Conservation (phyloP, 2,113 vertebrate species). For the Holacanthus passer region DNA sequence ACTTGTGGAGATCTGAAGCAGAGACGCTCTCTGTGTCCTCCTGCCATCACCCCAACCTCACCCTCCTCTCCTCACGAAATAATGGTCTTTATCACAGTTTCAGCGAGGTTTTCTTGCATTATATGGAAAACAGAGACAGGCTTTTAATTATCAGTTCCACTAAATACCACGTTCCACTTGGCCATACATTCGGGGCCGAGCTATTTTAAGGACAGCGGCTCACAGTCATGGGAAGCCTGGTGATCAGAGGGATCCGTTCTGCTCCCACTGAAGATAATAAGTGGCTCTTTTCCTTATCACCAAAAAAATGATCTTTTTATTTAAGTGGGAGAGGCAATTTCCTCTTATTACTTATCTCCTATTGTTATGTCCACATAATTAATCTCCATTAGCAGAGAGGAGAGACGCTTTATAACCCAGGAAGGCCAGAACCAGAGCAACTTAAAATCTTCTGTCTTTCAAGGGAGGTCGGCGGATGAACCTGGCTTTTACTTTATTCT, state of each 20-base stretch:
- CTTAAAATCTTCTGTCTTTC: background rate
- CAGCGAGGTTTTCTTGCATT: slow-evolving; percentile 18
- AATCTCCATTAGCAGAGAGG: slow-evolving; percentile 52
- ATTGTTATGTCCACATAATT: slow-evolving; percentile 55
- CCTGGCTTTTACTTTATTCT: slow-evolving; percentile 1
- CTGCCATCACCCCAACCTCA: background rate
- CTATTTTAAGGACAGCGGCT: slow-evolving; percentile 41
- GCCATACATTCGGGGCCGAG: slow-evolving; percentile 17
- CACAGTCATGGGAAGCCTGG: slow-evolving; percentile 12
- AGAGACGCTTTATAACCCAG: slow-evolving; percentile 4
- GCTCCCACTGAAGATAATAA: slow-evolving; percentile 37
- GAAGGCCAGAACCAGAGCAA: slow-evolving; percentile 9
- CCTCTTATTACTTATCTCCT: slow-evolving; percentile 29
- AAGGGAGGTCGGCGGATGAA: slow-evolving; percentile 6
- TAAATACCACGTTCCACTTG: slow-evolving; percentile 14
- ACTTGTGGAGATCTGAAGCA: background rate
- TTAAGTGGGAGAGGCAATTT: slow-evolving; percentile 29
- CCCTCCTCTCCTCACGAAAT: slow-evolving; percentile 22
- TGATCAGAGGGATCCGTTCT: slow-evolving; percentile 36
- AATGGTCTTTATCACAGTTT: slow-evolving; percentile 53
- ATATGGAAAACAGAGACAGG: slow-evolving; percentile 30
- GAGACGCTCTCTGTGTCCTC: background rate
- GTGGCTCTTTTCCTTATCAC: slow-evolving; percentile 28
- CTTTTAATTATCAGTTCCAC: slow-evolving; percentile 67
- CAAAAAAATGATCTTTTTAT: slow-evolving; percentile 45